These are phyloP conservation scores for Halcyon malimbica DNA, from an alignment of 2,113 vertebrate genomes.

Conservation along the genomic window DNA sequence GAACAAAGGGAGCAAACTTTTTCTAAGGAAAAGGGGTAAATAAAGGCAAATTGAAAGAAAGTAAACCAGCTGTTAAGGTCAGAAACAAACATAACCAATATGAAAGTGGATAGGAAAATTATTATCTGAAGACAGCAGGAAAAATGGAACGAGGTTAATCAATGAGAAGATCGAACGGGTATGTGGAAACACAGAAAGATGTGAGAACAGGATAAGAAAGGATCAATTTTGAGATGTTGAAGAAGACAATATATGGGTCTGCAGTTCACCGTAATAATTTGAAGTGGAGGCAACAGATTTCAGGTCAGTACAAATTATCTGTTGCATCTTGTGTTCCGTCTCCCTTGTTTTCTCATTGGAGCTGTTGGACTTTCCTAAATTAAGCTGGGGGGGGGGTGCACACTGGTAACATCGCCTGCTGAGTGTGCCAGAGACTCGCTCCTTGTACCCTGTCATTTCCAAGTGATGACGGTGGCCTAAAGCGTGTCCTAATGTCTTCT, in stretches of 20 bases:
- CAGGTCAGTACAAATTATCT: not conserved
- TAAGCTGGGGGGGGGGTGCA: not conserved
- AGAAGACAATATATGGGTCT: not conserved
- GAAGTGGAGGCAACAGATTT: not conserved
- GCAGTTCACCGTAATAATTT: not conserved
- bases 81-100: not conserved
- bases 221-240: not conserved
- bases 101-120: not conserved
- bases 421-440: accelerated
- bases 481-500: not conserved
- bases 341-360: not conserved
- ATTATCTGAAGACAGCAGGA: not conserved
- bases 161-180: not conserved
- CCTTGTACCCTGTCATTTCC: not conserved
- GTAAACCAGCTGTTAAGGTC: not conserved
- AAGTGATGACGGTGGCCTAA: not conserved
- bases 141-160: not conserved
- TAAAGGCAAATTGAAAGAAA: not conserved
- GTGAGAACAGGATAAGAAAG: not conserved
- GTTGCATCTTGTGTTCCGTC: not conserved
- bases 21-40: not conserved
- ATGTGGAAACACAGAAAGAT: not conserved
- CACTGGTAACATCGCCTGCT: not conserved
- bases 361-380: not conserved
- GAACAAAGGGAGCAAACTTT: not conserved